Evolutionary conservation across 2,888 invertebrate species (phyloP).

Genomic region (Drosophila phalerata): DNA sequence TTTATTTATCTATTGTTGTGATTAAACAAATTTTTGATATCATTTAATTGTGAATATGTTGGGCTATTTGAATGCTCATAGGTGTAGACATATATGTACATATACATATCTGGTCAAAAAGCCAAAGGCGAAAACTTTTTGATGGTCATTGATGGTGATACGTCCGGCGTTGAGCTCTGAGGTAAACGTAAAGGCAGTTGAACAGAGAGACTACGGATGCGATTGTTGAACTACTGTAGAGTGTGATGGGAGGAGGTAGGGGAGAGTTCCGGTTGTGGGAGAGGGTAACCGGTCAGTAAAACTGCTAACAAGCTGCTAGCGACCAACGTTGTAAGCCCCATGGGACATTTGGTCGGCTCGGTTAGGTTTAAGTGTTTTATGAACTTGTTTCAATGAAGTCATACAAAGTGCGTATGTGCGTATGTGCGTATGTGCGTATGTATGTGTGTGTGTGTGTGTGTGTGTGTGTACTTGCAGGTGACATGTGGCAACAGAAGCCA

Average conservation of each 20-base stretch:
- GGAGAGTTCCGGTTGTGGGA: conserved; percentile 4
- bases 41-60: not conserved
- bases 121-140: conserved; percentile 67
- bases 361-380: conserved; percentile 82
- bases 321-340: conserved; percentile 61
- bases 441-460: conserved; percentile 1
- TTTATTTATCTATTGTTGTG: not conserved
- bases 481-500: conserved; percentile 68
- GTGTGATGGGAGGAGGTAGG: not conserved
- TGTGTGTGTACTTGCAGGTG: conserved; percentile 44
- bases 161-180: conserved; percentile 57
- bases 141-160: conserved; percentile 72
- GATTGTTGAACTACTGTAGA: conserved; percentile 8
- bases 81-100: conserved; percentile 5
- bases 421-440: not conserved
- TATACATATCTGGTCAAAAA: conserved; percentile 48
- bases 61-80: not conserved
- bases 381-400: conserved; percentile 82
- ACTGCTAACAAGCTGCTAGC: conserved; percentile 74
- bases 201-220: conserved; percentile 10
- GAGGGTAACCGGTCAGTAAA: conserved; percentile 29
- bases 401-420: conserved; percentile 64
- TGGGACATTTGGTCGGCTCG: conserved; percentile 70
- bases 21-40: too few species aligned
- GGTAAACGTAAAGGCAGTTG: conserved; percentile 27